Evolutionary conservation across 2,113 vertebrate species (phyloP).

Genomic region (Gasterosteus aculeatus): DNA sequence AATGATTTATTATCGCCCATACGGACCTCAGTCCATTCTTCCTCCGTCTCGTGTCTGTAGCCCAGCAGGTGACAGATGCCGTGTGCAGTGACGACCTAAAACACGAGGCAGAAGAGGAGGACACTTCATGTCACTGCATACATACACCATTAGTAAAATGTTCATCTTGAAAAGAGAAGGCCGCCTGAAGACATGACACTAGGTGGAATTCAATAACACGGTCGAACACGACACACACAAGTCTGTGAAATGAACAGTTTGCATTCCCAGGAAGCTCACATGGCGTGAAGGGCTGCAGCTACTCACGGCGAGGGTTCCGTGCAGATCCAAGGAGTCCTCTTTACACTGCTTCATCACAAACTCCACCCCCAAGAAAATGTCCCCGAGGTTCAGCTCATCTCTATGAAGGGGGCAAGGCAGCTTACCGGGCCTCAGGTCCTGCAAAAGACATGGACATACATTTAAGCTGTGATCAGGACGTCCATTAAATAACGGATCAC

Average conservation of each 20-base stretch:
- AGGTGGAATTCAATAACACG: neutral
- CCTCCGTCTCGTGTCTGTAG: conserved; percentile 85
- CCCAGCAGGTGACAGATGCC: conserved; percentile 93
- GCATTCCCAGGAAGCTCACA: too few relatives aligned
- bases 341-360: conserved; percentile 86
- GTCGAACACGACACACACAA: neutral
- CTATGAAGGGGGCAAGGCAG: conserved; percentile 80
- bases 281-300: neutral
- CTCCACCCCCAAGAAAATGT: conserved; percentile 92
- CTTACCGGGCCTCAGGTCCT: conserved; percentile 85
- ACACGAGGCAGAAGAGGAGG: neutral
- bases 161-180: neutral
- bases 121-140: neutral
- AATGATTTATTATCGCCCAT: neutral
- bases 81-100: conserved; percentile 87
- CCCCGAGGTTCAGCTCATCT: conserved; percentile 90
- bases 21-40: conserved; percentile 87
- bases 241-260: neutral
- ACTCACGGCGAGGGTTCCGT: conserved; percentile 84
- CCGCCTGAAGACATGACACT: neutral
- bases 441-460: neutral
- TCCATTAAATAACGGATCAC: neutral
- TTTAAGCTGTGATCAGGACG: neutral
- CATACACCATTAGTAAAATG: neutral
- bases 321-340: conserved; percentile 79